Evolutionary conservation across 2,113 vertebrate species (phyloP).

Genomic region (Bettongia penicillata): DNA sequence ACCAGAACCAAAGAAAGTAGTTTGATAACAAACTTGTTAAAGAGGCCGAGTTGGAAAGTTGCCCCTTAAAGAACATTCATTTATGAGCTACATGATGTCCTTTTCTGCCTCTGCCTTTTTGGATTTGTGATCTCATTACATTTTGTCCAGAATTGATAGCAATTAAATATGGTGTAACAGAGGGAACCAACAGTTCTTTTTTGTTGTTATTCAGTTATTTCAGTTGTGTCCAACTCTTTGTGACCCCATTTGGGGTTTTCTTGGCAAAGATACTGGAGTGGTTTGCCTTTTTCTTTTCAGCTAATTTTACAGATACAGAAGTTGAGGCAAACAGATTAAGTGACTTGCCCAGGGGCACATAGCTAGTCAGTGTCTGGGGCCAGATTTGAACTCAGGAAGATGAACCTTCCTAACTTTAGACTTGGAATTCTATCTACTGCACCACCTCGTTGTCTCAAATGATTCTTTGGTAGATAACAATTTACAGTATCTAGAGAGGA

Average conservation of each 20-base stretch:
- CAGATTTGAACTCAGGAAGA: neutral
- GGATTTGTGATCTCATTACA: neutral
- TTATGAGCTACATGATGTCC: neutral
- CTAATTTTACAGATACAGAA: neutral
- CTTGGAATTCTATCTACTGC: neutral
- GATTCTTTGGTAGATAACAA: neutral
- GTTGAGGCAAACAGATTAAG: neutral
- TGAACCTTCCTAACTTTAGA: neutral
- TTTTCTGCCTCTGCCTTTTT: constrained; percentile 21
- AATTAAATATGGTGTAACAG: neutral
- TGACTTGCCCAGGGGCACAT: neutral
- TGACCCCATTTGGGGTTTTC: neutral
- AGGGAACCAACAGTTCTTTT: neutral
- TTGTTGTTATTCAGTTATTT: neutral
- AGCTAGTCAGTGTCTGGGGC: neutral
- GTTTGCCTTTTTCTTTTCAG: neutral
- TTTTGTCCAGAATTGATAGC: constrained; percentile 26
- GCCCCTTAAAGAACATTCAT: constrained; percentile 22
- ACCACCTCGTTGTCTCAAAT: neutral
- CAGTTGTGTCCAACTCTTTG: neutral
- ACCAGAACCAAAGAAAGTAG: neutral
- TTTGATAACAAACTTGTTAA: constrained; percentile 24
- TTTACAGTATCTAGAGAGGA: constrained; percentile 45
- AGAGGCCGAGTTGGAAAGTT: constrained; percentile 26
- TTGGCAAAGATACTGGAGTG: neutral